Evolutionary conservation across 1,140 invertebrate species (phyloP).

Genomic region (Elymnias hypermnestra): DNA sequence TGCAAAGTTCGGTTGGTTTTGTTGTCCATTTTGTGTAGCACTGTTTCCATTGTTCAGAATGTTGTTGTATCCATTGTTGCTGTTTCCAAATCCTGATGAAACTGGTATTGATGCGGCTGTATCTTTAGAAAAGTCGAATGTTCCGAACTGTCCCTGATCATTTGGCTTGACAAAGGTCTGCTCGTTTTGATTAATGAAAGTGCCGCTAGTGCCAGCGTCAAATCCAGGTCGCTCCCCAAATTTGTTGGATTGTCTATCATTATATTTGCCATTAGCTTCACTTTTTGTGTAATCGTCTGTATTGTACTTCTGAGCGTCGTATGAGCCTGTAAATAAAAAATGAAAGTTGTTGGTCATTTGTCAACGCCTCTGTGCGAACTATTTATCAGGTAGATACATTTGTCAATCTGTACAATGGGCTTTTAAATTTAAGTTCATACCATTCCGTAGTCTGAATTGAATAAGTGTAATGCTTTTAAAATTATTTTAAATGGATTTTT

Average conservation of each 20-base stretch:
- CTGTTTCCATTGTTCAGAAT: conserved; percentile 3
- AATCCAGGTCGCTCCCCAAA: conserved; percentile 37
- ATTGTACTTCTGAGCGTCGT: conserved; percentile 65
- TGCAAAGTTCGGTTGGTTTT: neutral
- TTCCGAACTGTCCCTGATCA: conserved; percentile 20
- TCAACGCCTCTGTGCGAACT: conserved; percentile 41
- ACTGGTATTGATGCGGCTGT: conserved; percentile 1
- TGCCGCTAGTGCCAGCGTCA: conserved; percentile 23
- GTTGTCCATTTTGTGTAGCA: conserved; percentile 5
- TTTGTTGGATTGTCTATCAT: conserved; percentile 31
- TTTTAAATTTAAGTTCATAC: conserved; percentile 8
- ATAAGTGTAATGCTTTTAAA: conserved; percentile 3
- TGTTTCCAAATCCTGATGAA: conserved; percentile 1
- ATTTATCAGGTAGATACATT: conserved; percentile 47
- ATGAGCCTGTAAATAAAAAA: conserved; percentile 71
- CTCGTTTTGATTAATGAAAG: conserved; percentile 45
- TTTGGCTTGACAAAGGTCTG: conserved; percentile 27
- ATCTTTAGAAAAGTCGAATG: conserved; percentile 2
- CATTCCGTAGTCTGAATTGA: conserved; percentile 6
- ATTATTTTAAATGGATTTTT: no score
- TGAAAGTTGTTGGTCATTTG: conserved; percentile 63
- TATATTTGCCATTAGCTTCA: conserved; percentile 33
- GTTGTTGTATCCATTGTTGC: no score
- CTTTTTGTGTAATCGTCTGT: conserved; percentile 49
- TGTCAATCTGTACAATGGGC: conserved; percentile 48